phyloP scores from a whole-genome alignment of 2,113 vertebrate species.

The Aldabrachelys gigantea region DNA sequence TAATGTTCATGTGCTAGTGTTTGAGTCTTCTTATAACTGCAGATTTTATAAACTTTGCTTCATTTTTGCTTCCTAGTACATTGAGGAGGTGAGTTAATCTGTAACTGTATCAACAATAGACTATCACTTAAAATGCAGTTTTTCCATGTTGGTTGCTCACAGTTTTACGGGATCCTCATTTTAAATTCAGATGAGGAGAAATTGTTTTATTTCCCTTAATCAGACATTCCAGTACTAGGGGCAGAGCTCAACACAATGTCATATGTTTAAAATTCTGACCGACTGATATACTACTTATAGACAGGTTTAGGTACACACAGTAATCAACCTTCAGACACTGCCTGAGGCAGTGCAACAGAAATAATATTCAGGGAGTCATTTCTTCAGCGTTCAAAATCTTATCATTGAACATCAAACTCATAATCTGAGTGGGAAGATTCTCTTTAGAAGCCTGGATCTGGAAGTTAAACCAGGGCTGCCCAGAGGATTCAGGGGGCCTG shows the following conservation, averaged over 20 bases:
- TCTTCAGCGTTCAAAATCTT: not conserved
- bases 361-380: not conserved
- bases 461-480: not conserved
- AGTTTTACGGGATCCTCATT: not conserved
- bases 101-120: not conserved
- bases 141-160: not conserved
- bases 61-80: not conserved
- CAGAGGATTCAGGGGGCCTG: too few relatives aligned
- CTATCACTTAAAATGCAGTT: fast-evolving
- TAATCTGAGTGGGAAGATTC: not conserved
- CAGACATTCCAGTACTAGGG: slow-evolving; percentile 22
- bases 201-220: slow-evolving; percentile 10
- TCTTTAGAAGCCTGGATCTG: not conserved
- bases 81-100: slow-evolving; percentile 38
- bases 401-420: slow-evolving; percentile 6
- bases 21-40: slow-evolving; percentile 37
- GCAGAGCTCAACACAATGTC: not conserved
- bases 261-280: slow-evolving; percentile 28
- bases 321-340: slow-evolving; percentile 33
- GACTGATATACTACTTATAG: slow-evolving; percentile 50
- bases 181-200: slow-evolving; percentile 28
- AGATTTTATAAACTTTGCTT: not conserved
- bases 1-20: slow-evolving; percentile 30
- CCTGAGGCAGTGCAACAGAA: not conserved
- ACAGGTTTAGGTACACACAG: slow-evolving; percentile 29